A percentile compares a stretch with the other conserved stretches of the same genome.
phyloP scores from a whole-genome alignment of 1,140 invertebrate genomes.

The Drosophila punjabiensis region DNA sequence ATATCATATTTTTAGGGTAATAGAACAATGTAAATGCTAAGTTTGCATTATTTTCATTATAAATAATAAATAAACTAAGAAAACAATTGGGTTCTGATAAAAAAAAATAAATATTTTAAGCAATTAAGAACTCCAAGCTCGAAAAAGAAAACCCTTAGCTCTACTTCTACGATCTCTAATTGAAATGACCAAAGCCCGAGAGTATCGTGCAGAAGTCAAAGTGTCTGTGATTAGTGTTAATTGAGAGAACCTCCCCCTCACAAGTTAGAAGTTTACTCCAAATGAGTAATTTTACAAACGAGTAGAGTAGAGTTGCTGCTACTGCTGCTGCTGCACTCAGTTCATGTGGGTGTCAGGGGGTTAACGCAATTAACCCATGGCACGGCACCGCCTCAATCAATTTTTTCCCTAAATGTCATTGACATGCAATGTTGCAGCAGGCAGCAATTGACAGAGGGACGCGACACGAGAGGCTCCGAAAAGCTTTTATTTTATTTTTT shows the following conservation, averaged over 20 bases:
- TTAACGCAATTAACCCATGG: conserved; percentile 71
- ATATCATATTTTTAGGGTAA: neutral
- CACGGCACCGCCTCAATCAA: conserved; percentile 49
- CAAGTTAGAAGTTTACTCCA: conserved; percentile 6
- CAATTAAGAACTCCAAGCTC: neutral
- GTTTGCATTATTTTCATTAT: no score
- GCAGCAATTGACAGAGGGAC: conserved; percentile 21
- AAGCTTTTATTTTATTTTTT: conserved; percentile 27
- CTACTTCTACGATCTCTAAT: neutral
- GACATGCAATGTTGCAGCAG: conserved; percentile 54
- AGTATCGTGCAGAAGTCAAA: neutral
- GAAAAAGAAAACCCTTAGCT: neutral
- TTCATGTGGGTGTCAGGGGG: conserved; percentile 46
- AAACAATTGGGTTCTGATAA: neutral
- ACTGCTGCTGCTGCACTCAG: conserved; percentile 2
- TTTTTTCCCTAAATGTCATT: conserved; percentile 63
- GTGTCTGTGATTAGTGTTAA: conserved; percentile 16
- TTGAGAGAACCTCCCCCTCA: conserved; percentile 3
- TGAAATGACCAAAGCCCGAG: neutral
- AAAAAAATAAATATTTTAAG: neutral
- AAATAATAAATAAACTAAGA: no score
- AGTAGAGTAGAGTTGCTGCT: neutral
- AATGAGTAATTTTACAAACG: neutral
- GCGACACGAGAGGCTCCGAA: conserved; percentile 2
- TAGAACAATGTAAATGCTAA: no score